Percentiles rank a stretch among this genome's conserved stretches.
These are phyloP conservation scores for Tringa solitaria DNA, from an alignment of 2,113 vertebrate species.

Conservation along the genomic window DNA sequence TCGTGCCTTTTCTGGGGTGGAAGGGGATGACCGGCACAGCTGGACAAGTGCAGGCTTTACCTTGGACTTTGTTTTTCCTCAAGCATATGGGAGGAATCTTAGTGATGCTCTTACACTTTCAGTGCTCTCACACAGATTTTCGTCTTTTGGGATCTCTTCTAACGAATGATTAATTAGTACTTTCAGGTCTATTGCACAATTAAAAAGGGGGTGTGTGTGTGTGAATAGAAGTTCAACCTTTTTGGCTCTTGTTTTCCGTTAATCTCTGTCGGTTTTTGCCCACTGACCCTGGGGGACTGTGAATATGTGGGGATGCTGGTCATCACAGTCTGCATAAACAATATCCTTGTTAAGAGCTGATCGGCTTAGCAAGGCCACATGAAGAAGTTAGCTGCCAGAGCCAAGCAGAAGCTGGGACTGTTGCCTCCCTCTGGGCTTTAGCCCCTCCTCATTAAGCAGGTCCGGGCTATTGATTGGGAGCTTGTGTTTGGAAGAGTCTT, in stretches of 20 bases:
- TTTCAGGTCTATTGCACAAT: slow-evolving; percentile 51
- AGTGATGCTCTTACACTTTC: not conserved
- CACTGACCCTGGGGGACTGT: slow-evolving; percentile 53
- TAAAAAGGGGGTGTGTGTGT: not conserved
- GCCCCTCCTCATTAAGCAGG: slow-evolving; percentile 92
- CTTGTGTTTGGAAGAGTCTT: slow-evolving; percentile 89
- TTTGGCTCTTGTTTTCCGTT: slow-evolving; percentile 72
- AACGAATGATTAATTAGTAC: slow-evolving; percentile 55
- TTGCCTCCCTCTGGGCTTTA: slow-evolving; percentile 87
- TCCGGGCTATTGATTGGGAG: slow-evolving; percentile 92
- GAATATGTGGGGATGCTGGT: slow-evolving; percentile 52
- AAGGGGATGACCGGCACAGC: accelerated
- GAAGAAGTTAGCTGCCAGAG: slow-evolving; percentile 71
- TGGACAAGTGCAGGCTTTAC: not conserved
- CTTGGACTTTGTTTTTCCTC: accelerated
- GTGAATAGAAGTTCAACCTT: slow-evolving; percentile 55
- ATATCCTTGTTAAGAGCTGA: slow-evolving; percentile 77
- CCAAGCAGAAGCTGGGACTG: slow-evolving; percentile 61
- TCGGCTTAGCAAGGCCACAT: slow-evolving; percentile 66
- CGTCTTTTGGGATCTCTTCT: not conserved
- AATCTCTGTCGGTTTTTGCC: slow-evolving; percentile 63
- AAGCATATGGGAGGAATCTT: not conserved
- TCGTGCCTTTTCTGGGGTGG: not conserved
- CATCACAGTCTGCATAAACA: slow-evolving; percentile 67
- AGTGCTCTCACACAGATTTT: not conserved